A percentile compares a stretch with the other conserved stretches of the same genome.
Conservation (phyloP, 2,113 vertebrate species). For the Poeciliopsis retropinna region DNA sequence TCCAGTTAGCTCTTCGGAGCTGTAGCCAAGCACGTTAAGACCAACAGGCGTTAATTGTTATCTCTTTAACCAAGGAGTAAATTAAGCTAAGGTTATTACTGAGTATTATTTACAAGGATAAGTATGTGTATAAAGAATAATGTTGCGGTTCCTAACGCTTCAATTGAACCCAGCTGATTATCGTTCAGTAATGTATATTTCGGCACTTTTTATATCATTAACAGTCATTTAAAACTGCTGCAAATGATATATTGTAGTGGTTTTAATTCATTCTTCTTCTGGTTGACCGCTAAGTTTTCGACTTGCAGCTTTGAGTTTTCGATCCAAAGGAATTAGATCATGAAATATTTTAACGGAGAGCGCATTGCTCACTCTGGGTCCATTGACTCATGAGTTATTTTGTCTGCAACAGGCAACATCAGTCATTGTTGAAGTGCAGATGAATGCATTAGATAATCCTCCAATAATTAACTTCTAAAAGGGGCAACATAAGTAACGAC, state of each 20-base stretch:
- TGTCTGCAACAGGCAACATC: no score
- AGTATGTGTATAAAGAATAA: no score
- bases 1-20: conserved; percentile 38
- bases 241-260: background rate
- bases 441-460: background rate
- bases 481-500: background rate
- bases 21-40: conserved; percentile 32
- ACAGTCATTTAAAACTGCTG: background rate
- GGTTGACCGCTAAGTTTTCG: background rate
- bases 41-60: background rate
- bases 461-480: background rate
- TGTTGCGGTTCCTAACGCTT: background rate
- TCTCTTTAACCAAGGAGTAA: background rate
- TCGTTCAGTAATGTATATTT: background rate
- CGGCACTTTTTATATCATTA: background rate
- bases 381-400: background rate
- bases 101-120: no score
- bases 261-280: background rate
- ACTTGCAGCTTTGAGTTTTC: background rate
- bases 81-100: background rate
- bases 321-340: background rate
- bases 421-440: background rate
- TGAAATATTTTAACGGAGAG: background rate
- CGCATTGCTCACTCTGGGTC: background rate
- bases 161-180: background rate